Percentiles rank a stretch among this genome's conserved stretches.
phyloP scores from a whole-genome alignment of 2,797 vertebrate genomes.

The Microtus obscurus region DNA sequence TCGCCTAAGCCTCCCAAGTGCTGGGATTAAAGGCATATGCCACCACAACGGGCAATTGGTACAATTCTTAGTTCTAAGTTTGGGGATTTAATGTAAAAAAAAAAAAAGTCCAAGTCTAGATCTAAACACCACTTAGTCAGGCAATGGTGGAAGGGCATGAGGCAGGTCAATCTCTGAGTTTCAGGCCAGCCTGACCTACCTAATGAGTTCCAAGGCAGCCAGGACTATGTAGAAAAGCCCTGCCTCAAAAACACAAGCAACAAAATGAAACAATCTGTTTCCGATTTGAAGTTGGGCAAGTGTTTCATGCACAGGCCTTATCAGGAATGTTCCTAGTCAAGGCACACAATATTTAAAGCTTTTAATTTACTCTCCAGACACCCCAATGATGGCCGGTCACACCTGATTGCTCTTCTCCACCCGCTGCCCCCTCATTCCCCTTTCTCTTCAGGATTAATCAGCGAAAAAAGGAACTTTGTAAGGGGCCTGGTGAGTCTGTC shows the following conservation, averaged over 20 bases:
- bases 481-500: background rate
- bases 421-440: background rate
- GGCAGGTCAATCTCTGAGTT: background rate
- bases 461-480: background rate
- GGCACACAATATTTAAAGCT: background rate
- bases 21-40: too few species aligned
- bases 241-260: background rate
- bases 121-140: background rate
- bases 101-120: background rate
- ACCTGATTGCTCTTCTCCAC: background rate
- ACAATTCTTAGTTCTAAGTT: background rate
- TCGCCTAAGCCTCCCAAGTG: too few species aligned
- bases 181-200: background rate
- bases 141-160: background rate
- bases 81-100: background rate
- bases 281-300: background rate
- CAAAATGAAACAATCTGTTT: background rate
- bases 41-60: background rate
- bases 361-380: background rate
- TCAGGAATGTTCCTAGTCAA: background rate
- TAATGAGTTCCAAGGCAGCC: background rate
- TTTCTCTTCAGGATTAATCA: conserved; percentile 22
- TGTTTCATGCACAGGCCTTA: background rate
- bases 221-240: background rate
- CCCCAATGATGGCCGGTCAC: background rate